Conservation (phyloP, 2,113 vertebrate genomes). For the Hippocampus comes region DNA sequence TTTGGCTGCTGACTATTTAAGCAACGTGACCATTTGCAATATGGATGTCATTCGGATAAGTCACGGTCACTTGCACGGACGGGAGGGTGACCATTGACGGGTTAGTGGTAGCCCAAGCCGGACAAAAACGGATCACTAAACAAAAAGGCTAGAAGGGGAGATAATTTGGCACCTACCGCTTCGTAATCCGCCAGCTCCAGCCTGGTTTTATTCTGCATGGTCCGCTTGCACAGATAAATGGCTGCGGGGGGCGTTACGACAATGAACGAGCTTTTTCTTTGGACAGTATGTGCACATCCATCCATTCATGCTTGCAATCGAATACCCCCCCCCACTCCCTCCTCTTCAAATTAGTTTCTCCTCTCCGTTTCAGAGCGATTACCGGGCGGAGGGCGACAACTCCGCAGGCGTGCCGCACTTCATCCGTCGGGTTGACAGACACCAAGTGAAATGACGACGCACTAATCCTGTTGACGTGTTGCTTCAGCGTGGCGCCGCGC, state of each 20-base stretch:
- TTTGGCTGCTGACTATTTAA: not conserved
- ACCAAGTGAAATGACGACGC: constrained; percentile 23
- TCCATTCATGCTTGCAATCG: constrained; percentile 16
- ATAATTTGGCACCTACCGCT: constrained; percentile 80
- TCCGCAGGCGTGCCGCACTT: not conserved
- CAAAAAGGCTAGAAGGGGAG: constrained; percentile 13
- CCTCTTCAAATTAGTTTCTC: constrained; percentile 9
- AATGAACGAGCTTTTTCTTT: not conserved
- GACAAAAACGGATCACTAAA: constrained; percentile 31
- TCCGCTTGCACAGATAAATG: constrained; percentile 98
- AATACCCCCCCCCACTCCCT: not conserved
- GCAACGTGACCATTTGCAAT: too few species aligned
- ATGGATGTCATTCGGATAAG: too few species aligned
- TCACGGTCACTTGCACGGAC: not conserved
- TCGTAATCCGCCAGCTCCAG: constrained; percentile 98
- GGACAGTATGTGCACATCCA: constrained; percentile 13
- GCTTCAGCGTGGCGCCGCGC: not conserved
- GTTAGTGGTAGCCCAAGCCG: constrained; percentile 6
- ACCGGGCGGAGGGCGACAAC: constrained; percentile 15
- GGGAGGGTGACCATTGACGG: constrained; percentile 21
- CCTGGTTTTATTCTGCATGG: constrained; percentile 99
- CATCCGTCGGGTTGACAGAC: constrained; percentile 27
- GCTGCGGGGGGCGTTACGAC: constrained; percentile 65
- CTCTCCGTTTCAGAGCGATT: constrained; percentile 17
- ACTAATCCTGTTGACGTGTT: constrained; percentile 23